phyloP scores from a whole-genome alignment of 2,113 vertebrate species.

The Actenoides lindsayi region DNA sequence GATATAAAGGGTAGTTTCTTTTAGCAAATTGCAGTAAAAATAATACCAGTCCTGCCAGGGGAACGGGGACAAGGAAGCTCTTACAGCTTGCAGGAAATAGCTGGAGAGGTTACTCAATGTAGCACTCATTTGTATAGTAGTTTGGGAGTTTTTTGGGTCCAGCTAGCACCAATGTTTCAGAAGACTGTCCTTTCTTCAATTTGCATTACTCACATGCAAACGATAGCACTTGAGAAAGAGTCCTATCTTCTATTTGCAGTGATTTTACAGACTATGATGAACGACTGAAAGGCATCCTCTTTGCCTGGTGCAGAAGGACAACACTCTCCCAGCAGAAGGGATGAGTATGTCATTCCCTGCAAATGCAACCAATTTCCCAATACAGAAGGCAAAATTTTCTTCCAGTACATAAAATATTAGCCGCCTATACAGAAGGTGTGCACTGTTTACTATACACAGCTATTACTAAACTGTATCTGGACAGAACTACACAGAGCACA shows the following conservation, averaged over 20 bases:
- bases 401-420: constrained; percentile 24
- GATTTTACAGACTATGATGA: background rate
- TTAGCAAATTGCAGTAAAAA: background rate
- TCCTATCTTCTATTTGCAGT: background rate
- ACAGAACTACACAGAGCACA: constrained; percentile 45
- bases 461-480: constrained; percentile 30
- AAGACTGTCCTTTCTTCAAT: background rate
- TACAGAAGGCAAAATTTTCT: constrained; percentile 20
- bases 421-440: constrained; percentile 35
- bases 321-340: background rate
- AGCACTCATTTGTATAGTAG: background rate
- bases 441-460: constrained; percentile 68
- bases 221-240: background rate
- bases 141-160: background rate
- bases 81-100: background rate
- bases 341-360: background rate
- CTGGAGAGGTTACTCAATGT: background rate
- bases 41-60: background rate
- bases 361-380: constrained; percentile 7
- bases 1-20: background rate
- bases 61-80: background rate
- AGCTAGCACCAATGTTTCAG: accelerated
- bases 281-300: background rate
- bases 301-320: background rate
- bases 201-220: background rate